A percentile compares a stretch with the other conserved stretches of the same genome.
Conservation (phyloP, 2,888 invertebrate species). For the Sesamia inferens region DNA sequence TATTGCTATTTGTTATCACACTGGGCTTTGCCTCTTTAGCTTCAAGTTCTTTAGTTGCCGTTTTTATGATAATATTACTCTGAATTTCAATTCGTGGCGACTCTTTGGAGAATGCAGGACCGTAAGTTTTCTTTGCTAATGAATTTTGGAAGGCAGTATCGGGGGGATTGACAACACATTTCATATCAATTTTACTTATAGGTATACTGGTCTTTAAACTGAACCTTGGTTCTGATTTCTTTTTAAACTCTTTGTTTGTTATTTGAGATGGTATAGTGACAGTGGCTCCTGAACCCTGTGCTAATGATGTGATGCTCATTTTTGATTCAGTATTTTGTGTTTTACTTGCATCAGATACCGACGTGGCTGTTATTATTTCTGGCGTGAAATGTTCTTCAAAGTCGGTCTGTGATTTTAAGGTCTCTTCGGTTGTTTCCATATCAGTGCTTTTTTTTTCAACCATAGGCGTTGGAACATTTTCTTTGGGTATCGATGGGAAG, state of each 20-base stretch:
- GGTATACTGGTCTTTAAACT: slow-evolving; percentile 88
- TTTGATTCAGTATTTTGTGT: slow-evolving; percentile 72
- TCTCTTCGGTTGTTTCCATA: slow-evolving; percentile 60
- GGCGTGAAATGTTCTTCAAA: slow-evolving; percentile 84
- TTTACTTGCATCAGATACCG: slow-evolving; percentile 67
- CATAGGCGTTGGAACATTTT: slow-evolving; percentile 20
- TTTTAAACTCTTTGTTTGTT: slow-evolving; percentile 75
- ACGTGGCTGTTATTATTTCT: slow-evolving; percentile 76
- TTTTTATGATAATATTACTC: slow-evolving; percentile 84
- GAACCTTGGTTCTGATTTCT: slow-evolving; percentile 80
- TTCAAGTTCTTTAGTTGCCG: slow-evolving; percentile 76
- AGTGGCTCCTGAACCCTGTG: slow-evolving; percentile 80
- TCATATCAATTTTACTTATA: slow-evolving; percentile 87
- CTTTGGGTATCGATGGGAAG: slow-evolving; percentile 40
- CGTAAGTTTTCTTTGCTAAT: slow-evolving; percentile 65
- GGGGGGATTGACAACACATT: slow-evolving; percentile 77
- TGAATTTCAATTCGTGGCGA: slow-evolving; percentile 82
- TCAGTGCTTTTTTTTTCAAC: slow-evolving; percentile 58
- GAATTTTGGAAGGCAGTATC: slow-evolving; percentile 69
- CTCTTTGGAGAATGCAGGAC: slow-evolving; percentile 69
- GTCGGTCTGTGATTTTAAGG: slow-evolving; percentile 73
- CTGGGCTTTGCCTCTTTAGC: slow-evolving; percentile 58
- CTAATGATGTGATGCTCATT: slow-evolving; percentile 79
- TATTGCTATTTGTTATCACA: slow-evolving; percentile 67
- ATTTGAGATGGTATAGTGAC: slow-evolving; percentile 68